Evolutionary conservation across 2,113 vertebrate species (phyloP).

Genomic region (Holacanthus passer): DNA sequence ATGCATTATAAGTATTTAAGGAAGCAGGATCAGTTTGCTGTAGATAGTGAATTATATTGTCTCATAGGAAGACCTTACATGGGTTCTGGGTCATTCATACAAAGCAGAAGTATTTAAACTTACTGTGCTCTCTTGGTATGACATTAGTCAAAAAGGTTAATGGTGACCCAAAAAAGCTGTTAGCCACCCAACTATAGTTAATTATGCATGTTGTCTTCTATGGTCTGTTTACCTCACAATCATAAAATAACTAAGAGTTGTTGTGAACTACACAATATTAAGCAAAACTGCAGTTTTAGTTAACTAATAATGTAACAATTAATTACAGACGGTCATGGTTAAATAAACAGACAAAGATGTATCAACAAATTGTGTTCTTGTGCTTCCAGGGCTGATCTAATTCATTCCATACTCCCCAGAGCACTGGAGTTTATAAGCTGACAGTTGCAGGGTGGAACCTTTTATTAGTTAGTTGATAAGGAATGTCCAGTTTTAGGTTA

Average conservation of each 20-base stretch:
- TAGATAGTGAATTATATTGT: neutral
- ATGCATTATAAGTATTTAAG: conserved; percentile 13
- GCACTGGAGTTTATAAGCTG: neutral
- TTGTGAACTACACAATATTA: neutral
- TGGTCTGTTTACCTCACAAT: neutral
- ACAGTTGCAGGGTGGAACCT: neutral
- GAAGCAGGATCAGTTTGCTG: neutral
- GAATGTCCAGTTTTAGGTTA: neutral
- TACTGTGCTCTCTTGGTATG: neutral
- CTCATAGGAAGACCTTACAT: neutral
- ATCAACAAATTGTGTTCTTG: neutral
- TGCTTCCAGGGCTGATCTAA: neutral
- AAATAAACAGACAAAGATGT: neutral
- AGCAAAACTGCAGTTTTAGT: neutral
- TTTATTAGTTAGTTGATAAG: neutral
- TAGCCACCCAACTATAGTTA: neutral
- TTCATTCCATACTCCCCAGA: no score
- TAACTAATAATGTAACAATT: neutral
- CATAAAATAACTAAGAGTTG: neutral
- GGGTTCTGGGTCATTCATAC: neutral
- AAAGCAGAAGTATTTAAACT: neutral
- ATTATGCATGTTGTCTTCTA: neutral
- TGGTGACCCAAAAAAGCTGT: neutral
- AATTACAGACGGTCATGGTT: neutral
- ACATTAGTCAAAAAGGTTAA: neutral